Base-by-base conservation (phyloP, 2,113 vertebrate genomes). In the Stigmatopora argus region DNA sequence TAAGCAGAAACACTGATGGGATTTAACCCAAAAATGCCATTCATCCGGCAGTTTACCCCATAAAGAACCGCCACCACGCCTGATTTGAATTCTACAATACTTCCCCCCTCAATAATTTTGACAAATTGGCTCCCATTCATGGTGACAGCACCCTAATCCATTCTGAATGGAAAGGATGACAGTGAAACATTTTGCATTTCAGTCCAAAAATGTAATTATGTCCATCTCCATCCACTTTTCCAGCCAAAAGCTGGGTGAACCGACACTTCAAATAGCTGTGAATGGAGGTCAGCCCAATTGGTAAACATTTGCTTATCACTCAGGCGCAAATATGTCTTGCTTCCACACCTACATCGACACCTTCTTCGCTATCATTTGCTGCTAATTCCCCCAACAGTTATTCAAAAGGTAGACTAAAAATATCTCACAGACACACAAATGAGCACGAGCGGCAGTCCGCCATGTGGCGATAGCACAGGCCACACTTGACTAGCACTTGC, bases 271-370 rank as follows among this genome's bases (percentile, higher is more conserved):
- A 76, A 85, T 62, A 67, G 44, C 26, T 64, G 35, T 65, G 69
- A 34, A 71, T 75, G 62, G 72, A 75, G 72, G 71, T 81, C 77
- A 38, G 72, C 59, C 64, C 17, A 2, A 31, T 66, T 77, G 51
- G 70, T 58, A 67, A 75, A 83, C 66, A 72, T 74, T 73, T 76
- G 23, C 83, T 83, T 83, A 87, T 84, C 84, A 53, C 70, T 59
- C 1, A 26, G 57, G 60, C 72, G 69, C 81, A 82, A 81, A 78
- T 52, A 68, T 62, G 72, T 59, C 73, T 56, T 4, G 19, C 73
- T 67, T 78, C 73, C 53, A 3, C 47, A 56, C 69, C 72, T 61
- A 15, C 53, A 14, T 31, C 14, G 60, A 79, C 26, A 72, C 62
- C 69, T 69, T 69, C 34, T 73, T 64, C 76, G 10, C 78, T 66